Evolutionary conservation across 2,888 invertebrate species (phyloP).

Genomic region (Horisme vitalbata): DNA sequence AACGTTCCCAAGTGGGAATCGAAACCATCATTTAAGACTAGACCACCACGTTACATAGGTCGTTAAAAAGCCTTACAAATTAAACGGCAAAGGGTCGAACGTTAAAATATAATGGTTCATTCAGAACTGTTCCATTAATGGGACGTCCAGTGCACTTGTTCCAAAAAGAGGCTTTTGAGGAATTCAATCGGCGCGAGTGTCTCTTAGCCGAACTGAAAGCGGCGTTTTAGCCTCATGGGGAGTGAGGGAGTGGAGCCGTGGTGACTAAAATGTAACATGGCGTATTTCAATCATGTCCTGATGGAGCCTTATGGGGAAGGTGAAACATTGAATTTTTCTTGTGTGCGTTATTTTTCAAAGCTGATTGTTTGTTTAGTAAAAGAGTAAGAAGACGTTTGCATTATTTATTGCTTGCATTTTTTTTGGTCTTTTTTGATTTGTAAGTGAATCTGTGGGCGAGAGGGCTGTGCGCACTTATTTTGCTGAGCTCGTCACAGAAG

Average conservation of each 20-base stretch:
- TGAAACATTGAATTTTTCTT: too few relatives aligned
- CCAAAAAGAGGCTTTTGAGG: slow-evolving; percentile 46
- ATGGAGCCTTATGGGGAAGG: too few relatives aligned
- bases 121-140: slow-evolving; percentile 35
- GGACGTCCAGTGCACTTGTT: slow-evolving; percentile 50
- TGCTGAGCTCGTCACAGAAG: too few relatives aligned
- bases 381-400: too few relatives aligned
- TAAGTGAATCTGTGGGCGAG: too few relatives aligned
- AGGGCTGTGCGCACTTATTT: too few relatives aligned
- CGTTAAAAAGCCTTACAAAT: slow-evolving; percentile 1
- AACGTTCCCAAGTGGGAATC: too few relatives aligned
- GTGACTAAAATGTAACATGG: slow-evolving; percentile 43
- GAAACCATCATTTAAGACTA: too few relatives aligned
- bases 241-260: slow-evolving; percentile 38
- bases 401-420: too few relatives aligned
- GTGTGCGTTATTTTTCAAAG: too few relatives aligned
- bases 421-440: not conserved
- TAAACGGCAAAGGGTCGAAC: slow-evolving; percentile 29
- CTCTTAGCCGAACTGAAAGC: slow-evolving; percentile 47
- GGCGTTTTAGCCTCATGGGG: slow-evolving; percentile 47
- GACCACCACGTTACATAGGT: not conserved
- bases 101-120: slow-evolving; percentile 42
- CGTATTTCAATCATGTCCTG: too few relatives aligned
- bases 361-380: too few relatives aligned
- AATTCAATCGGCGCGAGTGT: slow-evolving; percentile 47